Evolutionary conservation across 2,888 invertebrate species (phyloP).

Genomic region (Philereme transversata): DNA sequence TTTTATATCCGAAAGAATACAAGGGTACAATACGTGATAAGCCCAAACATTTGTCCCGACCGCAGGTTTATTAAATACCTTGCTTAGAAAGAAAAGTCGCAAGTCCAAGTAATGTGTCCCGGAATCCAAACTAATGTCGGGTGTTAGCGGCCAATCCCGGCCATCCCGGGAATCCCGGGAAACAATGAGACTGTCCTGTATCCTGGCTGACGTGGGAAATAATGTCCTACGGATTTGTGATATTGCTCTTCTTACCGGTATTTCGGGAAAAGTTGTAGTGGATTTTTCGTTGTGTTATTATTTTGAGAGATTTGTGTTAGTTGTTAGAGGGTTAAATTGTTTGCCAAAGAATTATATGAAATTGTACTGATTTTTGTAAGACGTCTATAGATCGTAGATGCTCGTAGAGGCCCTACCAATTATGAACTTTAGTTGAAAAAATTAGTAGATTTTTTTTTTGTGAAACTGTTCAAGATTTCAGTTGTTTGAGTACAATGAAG

Average conservation of each 20-base stretch:
- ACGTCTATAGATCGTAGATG: not conserved
- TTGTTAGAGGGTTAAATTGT: not conserved
- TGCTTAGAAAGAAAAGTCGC: slow-evolving; percentile 46
- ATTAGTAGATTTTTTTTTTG: too few relatives aligned
- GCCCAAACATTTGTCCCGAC: slow-evolving; percentile 22
- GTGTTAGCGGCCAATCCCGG: slow-evolving; percentile 46
- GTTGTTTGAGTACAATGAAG: too few relatives aligned
- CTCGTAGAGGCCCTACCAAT: not conserved
- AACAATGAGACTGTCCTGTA: slow-evolving; percentile 45
- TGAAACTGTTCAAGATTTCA: too few relatives aligned
- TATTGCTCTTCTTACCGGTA: slow-evolving; percentile 9
- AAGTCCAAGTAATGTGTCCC: slow-evolving; percentile 37
- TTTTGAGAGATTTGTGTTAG: not conserved
- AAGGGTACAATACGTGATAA: slow-evolving; percentile 1
- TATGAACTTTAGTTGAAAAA: too few relatives aligned
- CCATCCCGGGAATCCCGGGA: slow-evolving; percentile 43
- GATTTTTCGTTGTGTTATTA: slow-evolving; percentile 8
- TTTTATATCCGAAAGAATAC: too few relatives aligned
- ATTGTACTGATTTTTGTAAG: not conserved
- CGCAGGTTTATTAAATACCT: slow-evolving; percentile 40
- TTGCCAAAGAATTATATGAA: not conserved
- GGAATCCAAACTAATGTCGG: slow-evolving; percentile 60
- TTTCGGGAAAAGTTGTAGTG: slow-evolving; percentile 1
- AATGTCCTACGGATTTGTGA: slow-evolving; percentile 37
- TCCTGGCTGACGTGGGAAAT: slow-evolving; percentile 39